Conservation (phyloP, 2,888 invertebrate genomes). For the Salpingus planirostris region DNA sequence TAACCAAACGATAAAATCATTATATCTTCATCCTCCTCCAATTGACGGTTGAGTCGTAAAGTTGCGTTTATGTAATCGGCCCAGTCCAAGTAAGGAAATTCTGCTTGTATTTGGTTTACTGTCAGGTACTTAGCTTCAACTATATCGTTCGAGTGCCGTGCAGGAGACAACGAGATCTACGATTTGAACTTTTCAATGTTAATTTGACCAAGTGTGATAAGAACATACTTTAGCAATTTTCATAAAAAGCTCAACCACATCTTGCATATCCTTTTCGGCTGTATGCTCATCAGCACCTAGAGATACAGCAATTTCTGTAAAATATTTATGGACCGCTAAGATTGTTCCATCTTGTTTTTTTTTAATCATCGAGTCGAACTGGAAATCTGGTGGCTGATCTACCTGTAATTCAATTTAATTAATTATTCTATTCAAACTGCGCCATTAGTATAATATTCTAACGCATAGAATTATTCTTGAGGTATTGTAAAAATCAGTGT, state of each 20-base stretch:
- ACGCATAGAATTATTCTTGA: constrained; percentile 6
- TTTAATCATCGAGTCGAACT: constrained; percentile 7
- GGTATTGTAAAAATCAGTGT: constrained; percentile 17
- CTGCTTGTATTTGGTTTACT: constrained; percentile 7
- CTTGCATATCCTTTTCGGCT: constrained; percentile 7
- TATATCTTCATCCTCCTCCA: constrained; percentile 6
- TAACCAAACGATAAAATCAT: constrained; percentile 10
- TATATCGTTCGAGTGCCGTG: constrained; percentile 3
- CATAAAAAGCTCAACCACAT: constrained; percentile 8
- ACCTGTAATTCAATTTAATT: constrained; percentile 12
- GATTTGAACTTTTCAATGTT: not conserved
- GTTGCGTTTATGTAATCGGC: constrained; percentile 9
- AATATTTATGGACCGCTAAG: constrained; percentile 9
- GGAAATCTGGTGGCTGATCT: too few relatives aligned
- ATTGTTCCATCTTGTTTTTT: constrained; percentile 16
- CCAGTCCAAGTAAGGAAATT: constrained; percentile 8
- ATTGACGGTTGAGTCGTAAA: constrained; percentile 8
- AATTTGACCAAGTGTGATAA: not conserved
- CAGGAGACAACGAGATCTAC: constrained; percentile 4
- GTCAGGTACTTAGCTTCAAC: constrained; percentile 38
- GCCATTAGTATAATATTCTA: constrained; percentile 7
- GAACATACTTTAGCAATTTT: constrained; percentile 4
- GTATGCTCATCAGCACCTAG: constrained; percentile 14
- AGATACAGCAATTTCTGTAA: constrained; percentile 16
- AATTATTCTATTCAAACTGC: constrained; percentile 15